Conservation (phyloP, 1,140 invertebrate species). For the Drosophila ohnishii region DNA sequence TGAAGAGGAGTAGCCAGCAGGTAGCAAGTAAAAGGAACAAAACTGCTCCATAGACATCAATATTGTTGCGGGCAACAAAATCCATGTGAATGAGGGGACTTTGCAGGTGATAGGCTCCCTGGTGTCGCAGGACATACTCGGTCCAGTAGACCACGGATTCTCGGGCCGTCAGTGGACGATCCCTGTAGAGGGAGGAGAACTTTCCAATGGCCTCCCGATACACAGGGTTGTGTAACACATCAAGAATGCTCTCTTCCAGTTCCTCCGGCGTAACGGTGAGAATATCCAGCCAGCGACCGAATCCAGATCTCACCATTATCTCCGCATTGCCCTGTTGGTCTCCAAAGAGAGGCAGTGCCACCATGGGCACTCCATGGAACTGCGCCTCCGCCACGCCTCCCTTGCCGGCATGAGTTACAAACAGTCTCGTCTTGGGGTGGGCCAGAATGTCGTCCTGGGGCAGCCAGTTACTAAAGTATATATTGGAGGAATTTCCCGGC, state of each 20-base stretch:
- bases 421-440: slow-evolving; percentile 87
- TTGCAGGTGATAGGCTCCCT: slow-evolving; percentile 83
- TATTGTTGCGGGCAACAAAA: slow-evolving; percentile 36
- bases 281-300: slow-evolving; percentile 82
- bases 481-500: slow-evolving; percentile 85
- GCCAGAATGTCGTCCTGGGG: slow-evolving; percentile 88
- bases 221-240: slow-evolving; percentile 57
- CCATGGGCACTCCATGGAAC: slow-evolving; percentile 88
- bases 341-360: slow-evolving; percentile 87
- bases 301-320: slow-evolving; percentile 83
- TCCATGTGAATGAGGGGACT: slow-evolving; percentile 71
- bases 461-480: slow-evolving; percentile 87
- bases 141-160: slow-evolving; percentile 73
- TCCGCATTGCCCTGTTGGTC: slow-evolving; percentile 86
- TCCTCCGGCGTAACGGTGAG: slow-evolving; percentile 76
- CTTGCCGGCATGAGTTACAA: slow-evolving; percentile 90
- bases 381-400: slow-evolving; percentile 88
- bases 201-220: slow-evolving; percentile 51
- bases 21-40: neutral
- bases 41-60: slow-evolving; percentile 57
- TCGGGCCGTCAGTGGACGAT: slow-evolving; percentile 65
- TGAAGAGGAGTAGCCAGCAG: neutral
- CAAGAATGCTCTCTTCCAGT: slow-evolving; percentile 52
- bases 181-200: slow-evolving; percentile 67
- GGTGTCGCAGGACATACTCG: slow-evolving; percentile 82